These are phyloP conservation scores for Ochlodes sylvanus DNA, from an alignment of 2,888 invertebrate genomes.

Conservation along the genomic window DNA sequence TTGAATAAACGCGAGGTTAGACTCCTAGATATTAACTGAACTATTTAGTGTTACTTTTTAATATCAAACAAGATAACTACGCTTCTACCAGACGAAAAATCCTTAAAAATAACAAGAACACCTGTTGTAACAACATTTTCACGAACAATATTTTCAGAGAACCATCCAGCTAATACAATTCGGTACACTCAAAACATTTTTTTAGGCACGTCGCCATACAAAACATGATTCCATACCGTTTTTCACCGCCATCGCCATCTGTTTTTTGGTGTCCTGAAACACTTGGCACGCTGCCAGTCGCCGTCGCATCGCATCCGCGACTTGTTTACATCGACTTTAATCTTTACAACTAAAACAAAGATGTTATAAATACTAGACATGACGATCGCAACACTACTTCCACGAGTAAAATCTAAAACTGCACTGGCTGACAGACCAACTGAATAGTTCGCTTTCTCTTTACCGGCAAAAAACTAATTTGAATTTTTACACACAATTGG, in stretches of 20 bases:
- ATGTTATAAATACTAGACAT: conserved; percentile 50
- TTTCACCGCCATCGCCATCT: conserved; percentile 61
- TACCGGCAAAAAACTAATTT: conserved; percentile 77
- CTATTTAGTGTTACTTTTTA: neutral
- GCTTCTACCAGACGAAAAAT: neutral
- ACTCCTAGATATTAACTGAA: neutral
- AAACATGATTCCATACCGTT: conserved; percentile 54
- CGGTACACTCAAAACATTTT: conserved; percentile 9
- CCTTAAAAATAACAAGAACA: neutral
- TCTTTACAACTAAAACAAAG: conserved; percentile 55
- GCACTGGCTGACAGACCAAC: conserved; percentile 55
- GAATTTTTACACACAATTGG: conserved; percentile 80
- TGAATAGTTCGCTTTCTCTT: conserved; percentile 73
- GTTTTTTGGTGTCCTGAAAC: conserved; percentile 53
- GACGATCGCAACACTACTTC: conserved; percentile 64
- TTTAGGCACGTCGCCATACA: conserved; percentile 29
- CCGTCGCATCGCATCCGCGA: conserved; percentile 51
- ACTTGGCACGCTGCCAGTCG: conserved; percentile 58
- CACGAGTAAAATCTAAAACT: conserved; percentile 64
- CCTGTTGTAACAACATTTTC: neutral
- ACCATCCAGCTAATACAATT: neutral
- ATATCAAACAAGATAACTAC: neutral
- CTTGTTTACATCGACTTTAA: conserved; percentile 54
- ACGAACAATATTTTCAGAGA: conserved; percentile 3
- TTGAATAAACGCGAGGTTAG: neutral